Conservation (phyloP, 2,113 vertebrate species). For the Phaetusa simplex region DNA sequence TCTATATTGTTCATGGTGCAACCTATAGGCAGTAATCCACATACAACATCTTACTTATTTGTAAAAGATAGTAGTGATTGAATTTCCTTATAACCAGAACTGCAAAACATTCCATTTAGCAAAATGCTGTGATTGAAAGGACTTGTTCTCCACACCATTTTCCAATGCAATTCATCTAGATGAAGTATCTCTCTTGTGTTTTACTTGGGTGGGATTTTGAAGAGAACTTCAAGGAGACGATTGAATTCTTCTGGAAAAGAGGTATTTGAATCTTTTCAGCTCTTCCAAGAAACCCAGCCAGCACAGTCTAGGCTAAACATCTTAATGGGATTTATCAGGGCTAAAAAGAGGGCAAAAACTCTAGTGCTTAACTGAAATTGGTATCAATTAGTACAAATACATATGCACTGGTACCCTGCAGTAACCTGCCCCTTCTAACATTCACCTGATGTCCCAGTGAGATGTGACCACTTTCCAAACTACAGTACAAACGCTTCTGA, state of each 20-base stretch:
- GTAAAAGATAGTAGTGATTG: background rate
- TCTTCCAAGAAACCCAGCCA: background rate
- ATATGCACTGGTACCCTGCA: background rate
- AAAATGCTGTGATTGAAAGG: background rate
- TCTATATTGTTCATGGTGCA: background rate
- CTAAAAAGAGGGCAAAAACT: background rate
- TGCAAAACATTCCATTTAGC: background rate
- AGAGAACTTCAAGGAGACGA: background rate
- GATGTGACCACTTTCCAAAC: background rate
- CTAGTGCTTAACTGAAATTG: background rate
- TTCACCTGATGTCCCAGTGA: background rate
- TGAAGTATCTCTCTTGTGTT: background rate
- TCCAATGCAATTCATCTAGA: background rate
- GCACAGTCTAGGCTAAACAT: background rate
- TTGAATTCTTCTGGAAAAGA: background rate
- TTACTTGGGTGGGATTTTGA: background rate
- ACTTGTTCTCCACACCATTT: background rate
- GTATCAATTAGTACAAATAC: background rate
- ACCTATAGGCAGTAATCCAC: background rate
- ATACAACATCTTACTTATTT: background rate
- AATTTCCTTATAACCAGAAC: background rate
- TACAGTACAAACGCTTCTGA: background rate
- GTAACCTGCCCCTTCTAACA: background rate
- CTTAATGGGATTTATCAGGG: background rate
- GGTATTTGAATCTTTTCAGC: background rate